phyloP scores from a whole-genome alignment of 2,888 invertebrate species.

The Sycophila texana region DNA sequence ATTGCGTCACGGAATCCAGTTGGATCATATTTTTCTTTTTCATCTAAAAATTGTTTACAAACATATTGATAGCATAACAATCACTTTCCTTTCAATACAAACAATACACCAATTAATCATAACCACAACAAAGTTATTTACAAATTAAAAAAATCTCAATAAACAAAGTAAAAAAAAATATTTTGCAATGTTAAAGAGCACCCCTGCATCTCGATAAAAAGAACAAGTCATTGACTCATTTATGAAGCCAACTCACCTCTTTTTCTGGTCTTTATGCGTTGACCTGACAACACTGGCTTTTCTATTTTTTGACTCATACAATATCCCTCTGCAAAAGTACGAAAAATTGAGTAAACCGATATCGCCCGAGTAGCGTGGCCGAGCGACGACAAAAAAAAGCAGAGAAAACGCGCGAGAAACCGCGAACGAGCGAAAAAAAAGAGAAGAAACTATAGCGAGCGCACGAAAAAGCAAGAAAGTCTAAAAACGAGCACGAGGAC shows the following conservation, averaged over 20 bases:
- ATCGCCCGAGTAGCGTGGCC: not conserved
- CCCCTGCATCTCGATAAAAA: not conserved
- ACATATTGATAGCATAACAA: not conserved
- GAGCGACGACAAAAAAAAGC: not conserved
- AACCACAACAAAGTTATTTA: not conserved
- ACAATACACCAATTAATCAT: not conserved
- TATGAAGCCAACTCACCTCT: conserved; percentile 84
- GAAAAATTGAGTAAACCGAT: not conserved
- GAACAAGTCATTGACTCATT: too few relatives aligned
- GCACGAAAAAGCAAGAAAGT: not conserved
- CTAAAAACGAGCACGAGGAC: conserved; percentile 52
- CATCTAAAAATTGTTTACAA: conserved; percentile 82
- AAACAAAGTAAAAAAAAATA: conserved; percentile 12
- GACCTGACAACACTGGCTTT: conserved; percentile 99
- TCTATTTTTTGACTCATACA: conserved; percentile 99
- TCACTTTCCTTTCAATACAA: not conserved
- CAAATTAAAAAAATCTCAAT: conserved; percentile 1
- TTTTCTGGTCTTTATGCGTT: conserved; percentile 99
- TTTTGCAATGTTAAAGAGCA: not conserved
- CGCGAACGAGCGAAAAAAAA: not conserved
- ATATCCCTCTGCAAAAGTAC: conserved; percentile 84
- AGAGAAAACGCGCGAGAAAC: not conserved
- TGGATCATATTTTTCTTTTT: conserved; percentile 99
- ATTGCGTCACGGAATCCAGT: conserved; percentile 98
- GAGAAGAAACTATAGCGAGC: not conserved